phyloP scores from a whole-genome alignment of 30 jellyfish, hydroid and myxozoan species.

The Catostylus mosaicus region DNA sequence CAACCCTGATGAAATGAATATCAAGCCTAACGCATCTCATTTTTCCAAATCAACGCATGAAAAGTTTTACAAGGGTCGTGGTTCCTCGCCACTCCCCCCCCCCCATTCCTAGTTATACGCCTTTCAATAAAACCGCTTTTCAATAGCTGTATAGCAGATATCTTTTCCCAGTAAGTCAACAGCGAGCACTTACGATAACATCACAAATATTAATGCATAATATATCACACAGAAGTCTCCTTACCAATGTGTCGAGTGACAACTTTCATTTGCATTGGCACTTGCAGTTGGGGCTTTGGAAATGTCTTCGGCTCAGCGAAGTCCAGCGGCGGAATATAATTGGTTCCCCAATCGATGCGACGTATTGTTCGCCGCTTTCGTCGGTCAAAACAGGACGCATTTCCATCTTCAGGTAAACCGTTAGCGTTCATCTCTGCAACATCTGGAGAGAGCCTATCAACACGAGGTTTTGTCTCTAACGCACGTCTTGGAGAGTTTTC shows the following conservation, averaged over 20 bases:
- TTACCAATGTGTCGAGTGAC: not conserved
- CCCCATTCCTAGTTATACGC: too few species aligned
- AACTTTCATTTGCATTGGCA: not conserved
- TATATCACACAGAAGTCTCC: constrained; percentile 33
- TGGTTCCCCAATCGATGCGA: constrained; percentile 30
- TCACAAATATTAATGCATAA: too few species aligned
- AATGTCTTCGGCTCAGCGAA: not conserved
- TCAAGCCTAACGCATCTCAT: too few species aligned
- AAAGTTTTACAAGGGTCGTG: too few species aligned
- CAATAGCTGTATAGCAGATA: too few species aligned
- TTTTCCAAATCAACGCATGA: too few species aligned
- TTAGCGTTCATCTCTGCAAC: not conserved
- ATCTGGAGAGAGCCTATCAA: constrained; percentile 5
- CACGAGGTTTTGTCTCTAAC: not conserved
- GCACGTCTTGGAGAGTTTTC: not conserved
- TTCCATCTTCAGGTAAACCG: not conserved
- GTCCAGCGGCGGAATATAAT: constrained; percentile 42
- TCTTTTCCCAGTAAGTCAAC: too few species aligned
- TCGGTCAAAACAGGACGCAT: constrained; percentile 5
- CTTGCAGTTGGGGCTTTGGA: not conserved
- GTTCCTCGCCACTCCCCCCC: too few species aligned
- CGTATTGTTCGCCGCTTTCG: constrained; percentile 38
- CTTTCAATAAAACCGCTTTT: too few species aligned
- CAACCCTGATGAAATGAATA: too few species aligned
- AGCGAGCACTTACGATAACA: too few species aligned